Conservation (phyloP, 2,113 vertebrate species). For the Stercorarius parasiticus region DNA sequence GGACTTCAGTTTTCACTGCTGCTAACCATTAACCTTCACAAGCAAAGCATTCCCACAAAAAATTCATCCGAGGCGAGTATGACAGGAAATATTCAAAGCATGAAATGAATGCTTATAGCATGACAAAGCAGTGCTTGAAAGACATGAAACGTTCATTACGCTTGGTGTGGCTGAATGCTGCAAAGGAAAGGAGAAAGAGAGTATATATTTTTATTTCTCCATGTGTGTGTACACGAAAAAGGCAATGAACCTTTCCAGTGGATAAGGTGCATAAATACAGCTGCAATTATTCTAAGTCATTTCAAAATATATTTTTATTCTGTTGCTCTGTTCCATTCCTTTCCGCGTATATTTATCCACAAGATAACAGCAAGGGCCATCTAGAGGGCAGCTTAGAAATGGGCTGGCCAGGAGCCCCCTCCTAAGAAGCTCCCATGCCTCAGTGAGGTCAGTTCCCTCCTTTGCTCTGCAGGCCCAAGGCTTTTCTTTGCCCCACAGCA, state of each 20-base stretch:
- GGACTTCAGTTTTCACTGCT: not conserved
- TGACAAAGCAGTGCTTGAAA: constrained; percentile 44
- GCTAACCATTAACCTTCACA: constrained; percentile 22
- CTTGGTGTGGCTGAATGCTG: not conserved
- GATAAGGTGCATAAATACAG: constrained; percentile 25
- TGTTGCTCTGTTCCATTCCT: not conserved
- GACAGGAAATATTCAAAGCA: constrained; percentile 40
- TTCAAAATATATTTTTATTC: not conserved
- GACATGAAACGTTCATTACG: constrained; percentile 16
- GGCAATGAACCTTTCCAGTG: not conserved
- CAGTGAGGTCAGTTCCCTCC: accelerated
- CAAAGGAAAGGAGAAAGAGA: not conserved
- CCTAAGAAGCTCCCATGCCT: not conserved
- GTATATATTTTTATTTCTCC: constrained; percentile 10
- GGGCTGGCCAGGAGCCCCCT: not conserved
- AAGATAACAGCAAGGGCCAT: constrained; percentile 38
- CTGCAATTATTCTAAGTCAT: not conserved
- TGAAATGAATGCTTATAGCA: constrained; percentile 21
- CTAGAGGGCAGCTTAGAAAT: constrained; percentile 4
- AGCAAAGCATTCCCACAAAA: constrained; percentile 29
- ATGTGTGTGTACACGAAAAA: not conserved
- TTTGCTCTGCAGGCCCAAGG: not conserved
- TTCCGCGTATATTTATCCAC: not conserved
- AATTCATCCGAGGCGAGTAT: not conserved
- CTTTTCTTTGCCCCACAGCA: not conserved